Percentiles rank a stretch among this genome's conserved stretches.
Conservation (phyloP, 2,797 vertebrate genomes). For the Cuculus canorus region DNA sequence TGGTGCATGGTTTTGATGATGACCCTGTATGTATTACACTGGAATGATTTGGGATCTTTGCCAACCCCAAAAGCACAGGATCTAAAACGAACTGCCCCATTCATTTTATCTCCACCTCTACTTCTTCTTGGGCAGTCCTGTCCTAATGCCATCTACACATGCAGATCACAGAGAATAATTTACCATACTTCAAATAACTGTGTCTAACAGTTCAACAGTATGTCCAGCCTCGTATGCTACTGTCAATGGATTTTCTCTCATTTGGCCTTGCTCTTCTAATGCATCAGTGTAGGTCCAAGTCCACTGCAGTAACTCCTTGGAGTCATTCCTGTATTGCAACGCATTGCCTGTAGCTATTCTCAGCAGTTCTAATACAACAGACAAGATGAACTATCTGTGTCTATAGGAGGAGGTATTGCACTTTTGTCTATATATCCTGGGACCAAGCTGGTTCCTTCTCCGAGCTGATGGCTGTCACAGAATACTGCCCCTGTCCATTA, state of each 20-base stretch:
- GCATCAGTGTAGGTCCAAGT: neutral
- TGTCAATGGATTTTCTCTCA: neutral
- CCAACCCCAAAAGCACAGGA: neutral
- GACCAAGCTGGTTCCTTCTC: neutral
- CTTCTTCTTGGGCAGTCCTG: neutral
- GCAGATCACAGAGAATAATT: neutral
- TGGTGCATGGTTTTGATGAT: neutral
- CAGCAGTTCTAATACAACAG: constrained; percentile 19
- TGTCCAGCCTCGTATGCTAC: neutral
- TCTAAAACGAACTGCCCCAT: neutral
- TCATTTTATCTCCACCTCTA: neutral
- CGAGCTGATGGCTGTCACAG: neutral
- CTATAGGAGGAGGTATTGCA: constrained; percentile 6
- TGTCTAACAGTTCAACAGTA: neutral
- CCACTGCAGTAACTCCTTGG: neutral
- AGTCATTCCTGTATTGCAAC: constrained; percentile 21
- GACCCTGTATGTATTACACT: neutral
- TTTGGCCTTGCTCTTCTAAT: neutral
- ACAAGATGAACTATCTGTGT: constrained; percentile 29
- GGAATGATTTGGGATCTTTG: neutral
- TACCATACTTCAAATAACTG: neutral
- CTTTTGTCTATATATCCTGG: neutral
- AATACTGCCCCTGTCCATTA: neutral
- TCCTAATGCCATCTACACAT: neutral
- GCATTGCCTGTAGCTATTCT: constrained; percentile 32